Evolutionary conservation across 2,113 vertebrate genomes (phyloP).

Genomic region (Tachycineta bicolor): DNA sequence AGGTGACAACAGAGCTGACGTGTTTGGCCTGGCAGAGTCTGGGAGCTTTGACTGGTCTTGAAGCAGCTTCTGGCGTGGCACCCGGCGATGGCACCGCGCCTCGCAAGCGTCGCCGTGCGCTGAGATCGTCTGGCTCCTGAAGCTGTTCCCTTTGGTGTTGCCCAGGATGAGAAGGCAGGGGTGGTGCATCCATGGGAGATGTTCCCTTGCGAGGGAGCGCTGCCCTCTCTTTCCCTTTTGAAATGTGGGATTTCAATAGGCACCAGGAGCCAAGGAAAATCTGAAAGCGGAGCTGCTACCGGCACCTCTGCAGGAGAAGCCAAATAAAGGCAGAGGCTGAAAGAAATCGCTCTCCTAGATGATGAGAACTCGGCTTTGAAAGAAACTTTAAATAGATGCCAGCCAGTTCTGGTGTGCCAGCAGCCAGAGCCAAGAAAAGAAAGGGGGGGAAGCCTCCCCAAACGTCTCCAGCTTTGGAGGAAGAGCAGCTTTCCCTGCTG

Average conservation of each 20-base stretch:
- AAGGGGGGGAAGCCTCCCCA: neutral
- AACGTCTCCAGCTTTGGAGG: neutral
- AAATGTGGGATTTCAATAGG: neutral
- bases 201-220: accelerated
- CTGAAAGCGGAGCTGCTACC: neutral
- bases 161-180: neutral
- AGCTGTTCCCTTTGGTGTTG: neutral
- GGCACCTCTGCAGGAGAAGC: constrained; percentile 23
- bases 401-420: constrained; percentile 4
- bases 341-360: constrained; percentile 6
- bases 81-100: accelerated
- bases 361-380: constrained; percentile 59
- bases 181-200: neutral
- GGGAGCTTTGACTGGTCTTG: neutral
- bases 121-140: neutral
- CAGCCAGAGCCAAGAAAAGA: constrained; percentile 38
- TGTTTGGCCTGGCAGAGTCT: neutral
- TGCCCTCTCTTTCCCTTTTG: neutral
- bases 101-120: accelerated
- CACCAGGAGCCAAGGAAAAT: neutral
- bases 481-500: neutral
- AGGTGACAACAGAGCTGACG: neutral
- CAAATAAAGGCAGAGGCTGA: constrained; percentile 19
- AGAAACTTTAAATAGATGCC: constrained; percentile 56
- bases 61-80: neutral